Conservation (phyloP, 2,888 invertebrate species). For the Cephonodes hylas region DNA sequence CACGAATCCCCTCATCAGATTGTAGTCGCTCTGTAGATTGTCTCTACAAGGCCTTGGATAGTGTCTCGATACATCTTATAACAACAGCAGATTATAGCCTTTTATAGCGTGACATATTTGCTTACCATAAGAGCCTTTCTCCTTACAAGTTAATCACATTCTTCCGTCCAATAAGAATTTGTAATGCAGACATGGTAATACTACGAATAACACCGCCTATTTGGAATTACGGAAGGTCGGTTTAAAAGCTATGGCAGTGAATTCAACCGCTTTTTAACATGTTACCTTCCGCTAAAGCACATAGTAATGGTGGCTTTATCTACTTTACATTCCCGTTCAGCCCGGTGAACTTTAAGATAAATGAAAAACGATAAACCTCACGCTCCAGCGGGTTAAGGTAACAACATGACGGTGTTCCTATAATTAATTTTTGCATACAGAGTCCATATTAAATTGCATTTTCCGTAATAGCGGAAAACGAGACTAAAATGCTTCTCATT, state of each 20-base stretch:
- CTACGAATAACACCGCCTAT: background rate
- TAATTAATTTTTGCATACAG: background rate
- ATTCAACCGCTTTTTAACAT: background rate
- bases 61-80: background rate
- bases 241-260: background rate
- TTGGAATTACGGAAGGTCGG: background rate
- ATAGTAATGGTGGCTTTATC: background rate
- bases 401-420: background rate
- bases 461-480: background rate
- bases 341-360: background rate
- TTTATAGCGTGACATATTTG: background rate
- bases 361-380: constrained; percentile 3
- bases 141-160: background rate
- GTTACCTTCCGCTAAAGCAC: background rate
- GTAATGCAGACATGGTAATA: background rate
- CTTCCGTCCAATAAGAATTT: background rate
- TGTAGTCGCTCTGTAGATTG: too few relatives aligned
- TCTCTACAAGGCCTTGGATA: too few relatives aligned
- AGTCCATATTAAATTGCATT: background rate
- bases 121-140: background rate
- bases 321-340: background rate
- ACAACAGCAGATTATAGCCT: background rate
- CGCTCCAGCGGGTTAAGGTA: background rate
- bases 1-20: too few relatives aligned
- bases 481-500: background rate